phyloP scores from a whole-genome alignment of 2,113 vertebrate species.

The Tetrao urogallus region DNA sequence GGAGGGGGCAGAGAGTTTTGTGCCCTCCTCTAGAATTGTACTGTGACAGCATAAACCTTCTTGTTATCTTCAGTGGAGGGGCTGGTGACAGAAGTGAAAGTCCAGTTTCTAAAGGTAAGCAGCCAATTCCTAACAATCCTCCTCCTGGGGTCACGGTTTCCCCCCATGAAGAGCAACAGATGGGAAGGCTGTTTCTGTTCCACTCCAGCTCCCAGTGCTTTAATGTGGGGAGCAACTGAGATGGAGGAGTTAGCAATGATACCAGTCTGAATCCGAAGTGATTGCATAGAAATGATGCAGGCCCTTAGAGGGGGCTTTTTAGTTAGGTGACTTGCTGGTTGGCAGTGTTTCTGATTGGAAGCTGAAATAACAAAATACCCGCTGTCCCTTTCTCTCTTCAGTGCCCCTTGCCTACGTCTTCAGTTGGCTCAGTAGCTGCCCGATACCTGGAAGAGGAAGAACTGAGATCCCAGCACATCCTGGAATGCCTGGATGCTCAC shows the following conservation, averaged over 20 bases:
- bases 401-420: slow-evolving; percentile 68
- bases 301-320: neutral
- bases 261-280: neutral
- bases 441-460: slow-evolving; percentile 89
- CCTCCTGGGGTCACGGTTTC: neutral
- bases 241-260: neutral
- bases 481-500: slow-evolving; percentile 85
- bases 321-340: neutral
- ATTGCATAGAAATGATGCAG: neutral
- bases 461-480: slow-evolving; percentile 81
- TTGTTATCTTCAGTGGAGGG: neutral
- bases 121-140: neutral
- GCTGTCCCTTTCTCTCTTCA: slow-evolving; percentile 24
- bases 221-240: neutral
- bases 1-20: too few relatives aligned
- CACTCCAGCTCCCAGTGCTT: neutral
- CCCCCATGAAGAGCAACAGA: neutral
- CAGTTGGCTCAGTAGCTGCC: slow-evolving; percentile 76
- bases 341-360: neutral
- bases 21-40: neutral
- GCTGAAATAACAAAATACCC: neutral
- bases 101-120: neutral
- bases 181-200: neutral
- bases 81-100: neutral
- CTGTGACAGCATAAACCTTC: too few relatives aligned